Evolutionary conservation across 2,113 vertebrate genomes (phyloP).

Genomic region (Porphyrio hochstetteri): DNA sequence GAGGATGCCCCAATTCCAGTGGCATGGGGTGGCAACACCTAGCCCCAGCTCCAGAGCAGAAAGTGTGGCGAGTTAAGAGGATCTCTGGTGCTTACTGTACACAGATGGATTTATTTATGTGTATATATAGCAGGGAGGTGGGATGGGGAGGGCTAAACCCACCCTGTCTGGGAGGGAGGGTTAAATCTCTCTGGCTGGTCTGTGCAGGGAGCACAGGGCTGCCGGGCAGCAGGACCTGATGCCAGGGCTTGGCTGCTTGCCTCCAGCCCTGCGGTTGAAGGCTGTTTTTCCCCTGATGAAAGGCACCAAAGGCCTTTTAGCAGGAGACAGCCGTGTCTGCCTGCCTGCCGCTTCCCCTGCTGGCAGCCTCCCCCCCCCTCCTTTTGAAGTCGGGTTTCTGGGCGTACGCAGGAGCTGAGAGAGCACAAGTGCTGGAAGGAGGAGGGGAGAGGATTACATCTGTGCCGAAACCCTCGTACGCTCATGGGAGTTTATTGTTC

Average conservation of each 20-base stretch:
- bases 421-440: not conserved
- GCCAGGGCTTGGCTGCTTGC: not conserved
- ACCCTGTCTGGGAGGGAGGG: not conserved
- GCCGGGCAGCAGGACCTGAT: not conserved
- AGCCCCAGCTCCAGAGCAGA: not conserved
- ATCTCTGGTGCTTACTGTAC: slow-evolving; percentile 22
- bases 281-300: not conserved
- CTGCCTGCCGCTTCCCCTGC: not conserved
- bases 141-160: not conserved
- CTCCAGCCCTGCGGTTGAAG: not conserved
- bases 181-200: not conserved
- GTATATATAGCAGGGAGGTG: not conserved
- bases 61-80: slow-evolving; percentile 16
- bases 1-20: not conserved
- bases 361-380: not conserved
- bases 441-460: not conserved
- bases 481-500: not conserved
- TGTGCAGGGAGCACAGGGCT: not conserved
- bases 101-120: slow-evolving; percentile 18
- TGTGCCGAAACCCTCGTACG: not conserved
- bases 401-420: not conserved
- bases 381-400: not conserved
- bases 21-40: not conserved
- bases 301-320: slow-evolving; percentile 20
- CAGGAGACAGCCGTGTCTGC: not conserved